Percentiles rank a stretch among this genome's conserved stretches.
phyloP scores from a whole-genome alignment of 2,888 invertebrate genomes.

The Cerceris rybyensis region DNA sequence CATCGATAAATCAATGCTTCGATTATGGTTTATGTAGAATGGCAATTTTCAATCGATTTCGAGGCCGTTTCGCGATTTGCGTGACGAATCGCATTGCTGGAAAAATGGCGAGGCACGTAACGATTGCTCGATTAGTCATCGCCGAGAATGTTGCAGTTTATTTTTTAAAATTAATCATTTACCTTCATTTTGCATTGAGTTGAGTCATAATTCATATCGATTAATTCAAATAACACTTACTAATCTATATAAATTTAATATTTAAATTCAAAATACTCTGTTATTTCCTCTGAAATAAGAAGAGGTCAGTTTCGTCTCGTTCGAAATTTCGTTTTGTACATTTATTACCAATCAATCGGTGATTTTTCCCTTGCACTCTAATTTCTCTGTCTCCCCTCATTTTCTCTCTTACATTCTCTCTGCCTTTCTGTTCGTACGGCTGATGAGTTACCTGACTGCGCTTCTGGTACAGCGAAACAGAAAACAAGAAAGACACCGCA shows the following conservation, averaged over 20 bases:
- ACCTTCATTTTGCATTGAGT: too few species aligned
- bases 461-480: slow-evolving; percentile 81
- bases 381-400: slow-evolving; percentile 17
- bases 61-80: background rate
- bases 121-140: slow-evolving; percentile 18
- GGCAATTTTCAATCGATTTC: background rate
- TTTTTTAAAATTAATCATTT: too few species aligned
- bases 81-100: slow-evolving; percentile 20
- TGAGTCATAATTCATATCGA: too few species aligned
- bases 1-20: background rate
- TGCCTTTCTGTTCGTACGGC: slow-evolving; percentile 43
- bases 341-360: slow-evolving; percentile 14
- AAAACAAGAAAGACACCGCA: slow-evolving; percentile 77
- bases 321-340: slow-evolving; percentile 17
- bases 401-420: slow-evolving; percentile 42
- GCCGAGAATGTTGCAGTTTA: background rate
- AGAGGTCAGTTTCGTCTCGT: background rate
- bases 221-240: too few species aligned
- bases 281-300: too few species aligned
- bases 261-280: too few species aligned
- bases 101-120: slow-evolving; percentile 34
- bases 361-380: slow-evolving; percentile 18
- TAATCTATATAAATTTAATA: too few species aligned
- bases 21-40: background rate
- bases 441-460: slow-evolving; percentile 80